Conservation (phyloP, 2,888 invertebrate genomes). For the Villa cingulata region DNA sequence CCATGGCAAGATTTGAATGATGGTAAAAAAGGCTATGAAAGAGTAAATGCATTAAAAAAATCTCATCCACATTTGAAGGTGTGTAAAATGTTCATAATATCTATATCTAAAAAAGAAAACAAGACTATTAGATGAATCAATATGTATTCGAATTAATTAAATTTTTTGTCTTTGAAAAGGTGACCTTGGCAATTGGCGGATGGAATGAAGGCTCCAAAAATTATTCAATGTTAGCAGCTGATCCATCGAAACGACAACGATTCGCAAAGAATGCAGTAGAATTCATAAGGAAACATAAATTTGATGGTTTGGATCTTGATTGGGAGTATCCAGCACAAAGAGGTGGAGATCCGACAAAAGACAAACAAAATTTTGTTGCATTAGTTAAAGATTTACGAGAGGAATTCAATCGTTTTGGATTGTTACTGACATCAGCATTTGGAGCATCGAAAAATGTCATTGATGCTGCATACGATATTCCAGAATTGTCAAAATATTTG, state of each 20-base stretch:
- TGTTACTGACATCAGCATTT: slow-evolving; percentile 67
- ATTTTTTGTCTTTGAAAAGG: slow-evolving; percentile 22
- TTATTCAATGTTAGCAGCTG: slow-evolving; percentile 45
- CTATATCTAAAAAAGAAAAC: not conserved
- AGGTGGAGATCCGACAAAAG: slow-evolving; percentile 57
- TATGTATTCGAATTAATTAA: too few species aligned
- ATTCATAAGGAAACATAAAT: slow-evolving; percentile 42
- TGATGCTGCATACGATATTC: slow-evolving; percentile 62
- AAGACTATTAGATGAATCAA: not conserved
- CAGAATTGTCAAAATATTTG: slow-evolving; percentile 50
- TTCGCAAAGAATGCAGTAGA: slow-evolving; percentile 58
- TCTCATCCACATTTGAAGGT: slow-evolving; percentile 55
- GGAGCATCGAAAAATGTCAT: slow-evolving; percentile 65
- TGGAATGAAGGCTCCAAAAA: slow-evolving; percentile 76
- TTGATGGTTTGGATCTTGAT: slow-evolving; percentile 41
- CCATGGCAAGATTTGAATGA: slow-evolving; percentile 64
- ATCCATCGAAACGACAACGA: slow-evolving; percentile 43
- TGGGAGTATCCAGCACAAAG: slow-evolving; percentile 77
- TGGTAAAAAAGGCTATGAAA: slow-evolving; percentile 57
- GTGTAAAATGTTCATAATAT: not conserved
- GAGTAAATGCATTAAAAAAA: slow-evolving; percentile 50
- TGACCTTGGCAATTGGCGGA: slow-evolving; percentile 72
- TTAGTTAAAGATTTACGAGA: slow-evolving; percentile 65
- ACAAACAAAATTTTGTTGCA: slow-evolving; percentile 61
- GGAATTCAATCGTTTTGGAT: slow-evolving; percentile 52